Evolutionary conservation across 2,888 invertebrate genomes (phyloP).

Genomic region (Chrysopilus asiliformis): DNA sequence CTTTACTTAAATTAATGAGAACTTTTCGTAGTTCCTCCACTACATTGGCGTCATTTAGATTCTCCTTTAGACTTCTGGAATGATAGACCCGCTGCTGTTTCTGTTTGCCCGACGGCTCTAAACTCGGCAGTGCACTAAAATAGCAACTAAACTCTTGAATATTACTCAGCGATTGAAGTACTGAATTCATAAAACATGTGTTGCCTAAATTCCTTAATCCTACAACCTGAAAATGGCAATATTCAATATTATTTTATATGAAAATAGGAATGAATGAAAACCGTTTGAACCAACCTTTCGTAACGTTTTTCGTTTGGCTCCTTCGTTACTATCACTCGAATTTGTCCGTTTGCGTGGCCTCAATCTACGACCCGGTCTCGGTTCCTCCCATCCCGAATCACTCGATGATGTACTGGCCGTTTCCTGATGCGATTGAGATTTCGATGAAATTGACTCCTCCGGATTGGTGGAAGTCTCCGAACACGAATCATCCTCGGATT

Average conservation of each 20-base stretch:
- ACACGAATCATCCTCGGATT: slow-evolving; percentile 25
- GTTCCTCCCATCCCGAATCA: slow-evolving; percentile 22
- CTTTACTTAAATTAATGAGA: slow-evolving; percentile 53
- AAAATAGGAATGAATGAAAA: too few species aligned
- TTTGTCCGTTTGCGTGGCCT: slow-evolving; percentile 22
- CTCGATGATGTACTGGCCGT: slow-evolving; percentile 22
- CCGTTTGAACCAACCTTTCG: too few species aligned
- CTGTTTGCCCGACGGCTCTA: slow-evolving; percentile 40
- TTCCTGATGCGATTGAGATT: slow-evolving; percentile 20
- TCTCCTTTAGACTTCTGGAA: slow-evolving; percentile 46
- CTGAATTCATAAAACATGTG: slow-evolving; percentile 79
- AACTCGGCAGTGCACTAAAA: slow-evolving; percentile 60
- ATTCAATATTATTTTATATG: too few species aligned
- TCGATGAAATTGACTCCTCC: slow-evolving; percentile 14
- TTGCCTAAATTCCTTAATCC: slow-evolving; percentile 71
- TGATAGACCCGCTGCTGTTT: slow-evolving; percentile 40
- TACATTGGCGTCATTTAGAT: slow-evolving; percentile 54
- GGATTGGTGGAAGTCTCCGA: slow-evolving; percentile 32
- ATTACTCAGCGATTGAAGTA: slow-evolving; percentile 70
- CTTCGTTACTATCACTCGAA: slow-evolving; percentile 20
- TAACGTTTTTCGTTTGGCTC: slow-evolving; percentile 12
- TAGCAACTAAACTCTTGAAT: slow-evolving; percentile 73
- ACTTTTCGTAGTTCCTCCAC: slow-evolving; percentile 72
- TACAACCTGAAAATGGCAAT: slow-evolving; percentile 41
- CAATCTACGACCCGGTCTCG: slow-evolving; percentile 17